phyloP scores from a whole-genome alignment of 2,113 vertebrate species.

The Rynchops niger region DNA sequence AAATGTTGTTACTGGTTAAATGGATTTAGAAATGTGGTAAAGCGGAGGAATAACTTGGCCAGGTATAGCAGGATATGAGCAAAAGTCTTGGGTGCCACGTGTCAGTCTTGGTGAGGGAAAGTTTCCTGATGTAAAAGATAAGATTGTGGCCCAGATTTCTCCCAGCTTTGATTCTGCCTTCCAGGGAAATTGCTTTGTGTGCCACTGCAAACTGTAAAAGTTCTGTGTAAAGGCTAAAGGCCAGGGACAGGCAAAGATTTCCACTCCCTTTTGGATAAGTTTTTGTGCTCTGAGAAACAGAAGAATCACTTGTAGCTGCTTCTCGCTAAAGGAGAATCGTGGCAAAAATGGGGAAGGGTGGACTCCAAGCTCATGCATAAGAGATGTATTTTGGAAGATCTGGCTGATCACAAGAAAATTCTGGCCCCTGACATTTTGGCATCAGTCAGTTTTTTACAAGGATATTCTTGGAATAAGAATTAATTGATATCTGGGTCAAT shows the following conservation, averaged over 20 bases:
- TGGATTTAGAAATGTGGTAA: background rate
- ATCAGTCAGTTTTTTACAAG: background rate
- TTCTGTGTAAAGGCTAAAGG: background rate
- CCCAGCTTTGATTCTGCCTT: background rate
- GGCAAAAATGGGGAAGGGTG: background rate
- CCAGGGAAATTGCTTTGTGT: background rate
- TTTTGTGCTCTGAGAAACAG: background rate
- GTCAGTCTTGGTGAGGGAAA: background rate
- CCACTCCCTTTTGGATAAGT: background rate
- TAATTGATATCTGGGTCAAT: background rate
- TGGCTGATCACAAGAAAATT: background rate
- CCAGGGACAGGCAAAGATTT: background rate
- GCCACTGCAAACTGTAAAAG: background rate
- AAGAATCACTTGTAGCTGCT: background rate
- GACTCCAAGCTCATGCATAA: background rate
- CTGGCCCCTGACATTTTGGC: background rate
- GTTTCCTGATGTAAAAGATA: background rate
- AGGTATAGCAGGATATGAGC: background rate
- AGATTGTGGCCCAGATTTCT: background rate
- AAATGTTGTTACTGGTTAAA: background rate
- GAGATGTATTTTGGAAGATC: background rate
- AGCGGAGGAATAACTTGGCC: background rate
- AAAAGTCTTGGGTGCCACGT: background rate
- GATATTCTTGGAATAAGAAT: background rate
- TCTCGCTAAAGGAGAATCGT: accelerated